These are phyloP conservation scores for Apostichopus japonicus DNA, from an alignment of 35 echinoderm and acorn worm genomes.

Conservation along the genomic window DNA sequence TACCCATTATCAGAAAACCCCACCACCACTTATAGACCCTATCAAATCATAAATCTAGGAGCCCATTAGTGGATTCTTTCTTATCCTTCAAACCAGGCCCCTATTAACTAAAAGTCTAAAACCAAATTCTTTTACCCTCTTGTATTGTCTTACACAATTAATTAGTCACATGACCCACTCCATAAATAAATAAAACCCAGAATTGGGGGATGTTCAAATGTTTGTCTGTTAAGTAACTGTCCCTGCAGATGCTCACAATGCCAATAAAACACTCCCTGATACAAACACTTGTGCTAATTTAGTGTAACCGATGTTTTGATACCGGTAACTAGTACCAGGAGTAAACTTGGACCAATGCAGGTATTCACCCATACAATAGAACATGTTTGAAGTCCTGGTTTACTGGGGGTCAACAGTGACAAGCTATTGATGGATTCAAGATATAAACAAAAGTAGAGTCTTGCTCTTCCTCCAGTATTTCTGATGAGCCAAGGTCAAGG, in stretches of 20 bases:
- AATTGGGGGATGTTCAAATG: background rate
- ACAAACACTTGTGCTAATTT: slow-evolving; percentile 21
- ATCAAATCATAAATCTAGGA: background rate
- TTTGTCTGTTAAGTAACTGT: background rate
- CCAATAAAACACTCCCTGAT: slow-evolving; percentile 19
- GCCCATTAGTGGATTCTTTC: background rate
- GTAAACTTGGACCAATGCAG: no score
- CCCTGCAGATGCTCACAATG: background rate
- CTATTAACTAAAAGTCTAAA: slow-evolving; percentile 7
- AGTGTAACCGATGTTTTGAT: slow-evolving; percentile 19
- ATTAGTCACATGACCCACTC: slow-evolving; percentile 25
- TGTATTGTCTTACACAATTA: slow-evolving; percentile 28
- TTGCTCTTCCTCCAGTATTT: background rate
- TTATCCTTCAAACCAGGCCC: background rate
- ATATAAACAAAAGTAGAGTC: slow-evolving; percentile 2
- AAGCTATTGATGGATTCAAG: slow-evolving; percentile 1
- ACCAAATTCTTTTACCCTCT: background rate
- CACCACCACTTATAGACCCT: background rate
- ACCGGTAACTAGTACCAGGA: background rate
- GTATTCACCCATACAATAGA: no score
- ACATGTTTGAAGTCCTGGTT: no score
- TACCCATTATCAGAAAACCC: background rate
- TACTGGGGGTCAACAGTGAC: slow-evolving; percentile 20
- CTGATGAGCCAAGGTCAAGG: no score
- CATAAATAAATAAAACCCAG: background rate